Percentiles rank a stretch among this genome's conserved stretches.
phyloP scores from a whole-genome alignment of 2,888 invertebrate species.

The Leucophenga maculata region DNA sequence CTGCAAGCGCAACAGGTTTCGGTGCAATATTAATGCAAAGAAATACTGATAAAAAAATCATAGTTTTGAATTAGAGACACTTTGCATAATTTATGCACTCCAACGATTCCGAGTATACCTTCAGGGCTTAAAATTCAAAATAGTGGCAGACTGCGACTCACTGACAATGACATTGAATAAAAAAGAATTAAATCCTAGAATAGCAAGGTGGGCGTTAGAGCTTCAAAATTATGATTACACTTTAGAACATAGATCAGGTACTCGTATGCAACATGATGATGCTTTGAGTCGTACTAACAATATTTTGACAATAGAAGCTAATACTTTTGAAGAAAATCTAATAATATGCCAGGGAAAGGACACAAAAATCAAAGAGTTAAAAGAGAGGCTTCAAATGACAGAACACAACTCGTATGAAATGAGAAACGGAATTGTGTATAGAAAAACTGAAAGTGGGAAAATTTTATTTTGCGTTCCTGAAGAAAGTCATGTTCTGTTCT shows the following conservation, averaged over 20 bases:
- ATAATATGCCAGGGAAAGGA: too few species aligned
- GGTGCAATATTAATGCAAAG: conserved; percentile 22
- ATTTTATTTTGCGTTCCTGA: too few species aligned
- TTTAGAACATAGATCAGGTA: conserved; percentile 63
- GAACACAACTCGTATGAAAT: too few species aligned
- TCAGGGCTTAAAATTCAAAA: conserved; percentile 32
- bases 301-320: conserved; percentile 23
- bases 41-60: conserved; percentile 38
- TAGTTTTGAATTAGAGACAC: conserved; percentile 56
- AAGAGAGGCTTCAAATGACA: too few species aligned
- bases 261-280: conserved; percentile 58
- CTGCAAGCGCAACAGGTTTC: conserved; percentile 42
- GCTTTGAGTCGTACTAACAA: conserved; percentile 51
- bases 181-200: conserved; percentile 49
- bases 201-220: too few species aligned
- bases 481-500: too few species aligned
- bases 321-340: too few species aligned
- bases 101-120: conserved; percentile 38
- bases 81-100: conserved; percentile 50
- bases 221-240: too few species aligned
- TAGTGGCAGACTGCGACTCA: conserved; percentile 29
- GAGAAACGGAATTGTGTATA: too few species aligned
- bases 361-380: too few species aligned
- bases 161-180: conserved; percentile 29
- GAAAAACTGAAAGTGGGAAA: too few species aligned